Evolutionary conservation across 2,797 vertebrate species (phyloP).

Genomic region (Gallinago stenura): DNA sequence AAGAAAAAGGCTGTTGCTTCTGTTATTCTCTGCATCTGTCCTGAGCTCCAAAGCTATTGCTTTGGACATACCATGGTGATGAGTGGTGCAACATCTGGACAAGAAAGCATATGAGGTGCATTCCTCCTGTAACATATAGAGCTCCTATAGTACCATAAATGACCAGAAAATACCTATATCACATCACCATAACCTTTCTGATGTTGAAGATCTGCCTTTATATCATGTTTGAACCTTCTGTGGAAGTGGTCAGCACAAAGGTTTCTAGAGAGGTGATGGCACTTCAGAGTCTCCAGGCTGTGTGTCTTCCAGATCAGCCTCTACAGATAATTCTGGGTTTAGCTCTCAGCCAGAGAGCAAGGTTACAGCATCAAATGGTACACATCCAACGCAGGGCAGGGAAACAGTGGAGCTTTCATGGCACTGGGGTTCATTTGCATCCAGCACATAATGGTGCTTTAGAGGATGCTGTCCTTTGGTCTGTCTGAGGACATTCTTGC

Average conservation of each 20-base stretch:
- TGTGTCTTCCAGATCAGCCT: not conserved
- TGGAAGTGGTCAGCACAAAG: not conserved
- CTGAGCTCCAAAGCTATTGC: not conserved
- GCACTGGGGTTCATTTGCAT: slow-evolving; percentile 16
- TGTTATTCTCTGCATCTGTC: not conserved
- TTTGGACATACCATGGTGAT: accelerated
- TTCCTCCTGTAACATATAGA: not conserved
- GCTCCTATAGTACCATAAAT: not conserved
- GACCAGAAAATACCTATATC: not conserved
- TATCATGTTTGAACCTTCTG: accelerated
- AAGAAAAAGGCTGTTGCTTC: not conserved
- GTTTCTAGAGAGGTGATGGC: not conserved
- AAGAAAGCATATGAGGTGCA: not conserved
- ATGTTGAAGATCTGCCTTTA: not conserved
- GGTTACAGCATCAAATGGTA: slow-evolving; percentile 32
- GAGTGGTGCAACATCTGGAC: not conserved
- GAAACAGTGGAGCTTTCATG: slow-evolving; percentile 65
- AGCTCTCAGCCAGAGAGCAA: not conserved
- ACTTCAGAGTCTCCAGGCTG: not conserved
- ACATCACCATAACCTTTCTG: not conserved
- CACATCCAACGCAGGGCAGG: not conserved
- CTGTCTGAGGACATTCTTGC: slow-evolving; percentile 46
- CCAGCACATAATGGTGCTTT: slow-evolving; percentile 41
- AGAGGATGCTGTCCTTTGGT: not conserved
- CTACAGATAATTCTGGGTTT: not conserved